phyloP scores from a whole-genome alignment of 2,113 vertebrate species.

The Pangasianodon gigas region DNA sequence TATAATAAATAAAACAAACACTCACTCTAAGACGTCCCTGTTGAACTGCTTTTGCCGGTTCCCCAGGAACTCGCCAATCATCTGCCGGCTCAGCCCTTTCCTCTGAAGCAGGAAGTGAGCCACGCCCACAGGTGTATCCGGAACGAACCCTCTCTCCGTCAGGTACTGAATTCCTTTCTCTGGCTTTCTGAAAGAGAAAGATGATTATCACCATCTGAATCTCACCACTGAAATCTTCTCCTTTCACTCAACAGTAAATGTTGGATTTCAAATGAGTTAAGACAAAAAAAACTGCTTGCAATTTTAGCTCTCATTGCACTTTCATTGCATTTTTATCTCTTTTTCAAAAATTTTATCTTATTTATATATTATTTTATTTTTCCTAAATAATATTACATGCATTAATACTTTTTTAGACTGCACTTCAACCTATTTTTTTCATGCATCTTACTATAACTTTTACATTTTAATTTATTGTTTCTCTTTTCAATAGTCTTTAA shows the following conservation, averaged over 20 bases:
- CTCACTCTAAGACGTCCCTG: conserved; percentile 96
- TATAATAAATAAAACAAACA: conserved; percentile 45
- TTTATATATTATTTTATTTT: not conserved
- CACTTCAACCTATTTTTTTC: too few species aligned
- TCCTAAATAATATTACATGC: not conserved
- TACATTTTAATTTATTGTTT: too few species aligned
- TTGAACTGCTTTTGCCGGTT: conserved; percentile 99
- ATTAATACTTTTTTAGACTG: too few species aligned
- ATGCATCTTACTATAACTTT: too few species aligned
- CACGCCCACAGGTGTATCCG: conserved; percentile 93
- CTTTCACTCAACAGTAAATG: not conserved
- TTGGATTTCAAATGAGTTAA: not conserved
- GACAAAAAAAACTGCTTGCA: not conserved
- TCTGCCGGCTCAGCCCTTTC: conserved; percentile 95
- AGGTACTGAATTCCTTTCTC: conserved; percentile 98
- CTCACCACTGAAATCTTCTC: too few species aligned
- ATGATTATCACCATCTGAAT: not conserved
- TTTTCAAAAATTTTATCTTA: not conserved
- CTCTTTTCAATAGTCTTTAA: too few species aligned
- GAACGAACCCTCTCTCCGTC: conserved; percentile 92
- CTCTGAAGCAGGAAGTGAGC: conserved; percentile 97
- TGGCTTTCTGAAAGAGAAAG: conserved; percentile 82
- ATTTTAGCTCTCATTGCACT: not conserved
- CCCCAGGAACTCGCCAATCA: conserved; percentile 97
- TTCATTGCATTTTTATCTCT: too few species aligned